Conservation (phyloP, 2,888 invertebrate species). For the Hetaerina titia region DNA sequence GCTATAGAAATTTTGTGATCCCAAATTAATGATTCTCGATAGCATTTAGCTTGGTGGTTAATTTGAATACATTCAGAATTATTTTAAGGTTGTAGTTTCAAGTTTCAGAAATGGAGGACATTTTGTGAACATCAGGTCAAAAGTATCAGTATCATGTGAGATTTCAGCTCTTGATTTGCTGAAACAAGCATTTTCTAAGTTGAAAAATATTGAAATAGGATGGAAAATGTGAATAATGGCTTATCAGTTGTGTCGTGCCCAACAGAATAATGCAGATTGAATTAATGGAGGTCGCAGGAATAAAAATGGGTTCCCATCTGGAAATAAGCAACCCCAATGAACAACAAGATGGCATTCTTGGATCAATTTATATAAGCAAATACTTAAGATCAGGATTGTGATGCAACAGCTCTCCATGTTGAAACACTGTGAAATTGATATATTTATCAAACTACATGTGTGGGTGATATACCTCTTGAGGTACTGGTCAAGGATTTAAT, state of each 20-base stretch:
- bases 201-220: neutral
- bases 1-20: neutral
- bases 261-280: neutral
- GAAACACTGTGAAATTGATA: neutral
- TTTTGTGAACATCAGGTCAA: neutral
- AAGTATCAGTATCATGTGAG: neutral
- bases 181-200: neutral
- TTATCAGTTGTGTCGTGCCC: neutral
- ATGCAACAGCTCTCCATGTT: neutral
- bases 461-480: too few relatives aligned
- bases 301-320: neutral
- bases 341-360: neutral
- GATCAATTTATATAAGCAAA: too few relatives aligned
- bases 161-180: neutral
- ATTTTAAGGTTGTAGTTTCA: neutral
- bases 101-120: neutral
- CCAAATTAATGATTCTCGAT: neutral
- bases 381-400: neutral
- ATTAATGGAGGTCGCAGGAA: neutral
- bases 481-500: too few relatives aligned
- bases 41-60: neutral
- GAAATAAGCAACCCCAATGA: too few relatives aligned
- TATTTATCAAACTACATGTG: neutral
- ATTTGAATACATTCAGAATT: neutral
- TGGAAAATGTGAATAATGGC: neutral